Evolutionary conservation across 2,888 invertebrate genomes (phyloP).

Genomic region (Rutpela maculata): DNA sequence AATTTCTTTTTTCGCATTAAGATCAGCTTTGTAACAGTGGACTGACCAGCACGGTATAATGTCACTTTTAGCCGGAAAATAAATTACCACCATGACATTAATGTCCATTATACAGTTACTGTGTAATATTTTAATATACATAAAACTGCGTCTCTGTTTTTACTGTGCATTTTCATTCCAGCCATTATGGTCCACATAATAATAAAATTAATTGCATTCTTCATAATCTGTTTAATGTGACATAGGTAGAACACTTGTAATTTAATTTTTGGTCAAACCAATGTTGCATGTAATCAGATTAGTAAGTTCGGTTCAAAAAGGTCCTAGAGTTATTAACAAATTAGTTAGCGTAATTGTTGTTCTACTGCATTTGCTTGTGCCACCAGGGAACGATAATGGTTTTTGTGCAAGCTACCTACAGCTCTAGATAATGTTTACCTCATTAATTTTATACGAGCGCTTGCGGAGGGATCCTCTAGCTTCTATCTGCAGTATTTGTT

Average conservation of each 20-base stretch:
- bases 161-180: not conserved
- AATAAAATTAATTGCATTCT: not conserved
- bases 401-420: slow-evolving; percentile 52
- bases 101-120: too few species aligned
- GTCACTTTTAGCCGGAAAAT: too few species aligned
- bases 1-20: too few species aligned
- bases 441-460: slow-evolving; percentile 49
- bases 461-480: slow-evolving; percentile 19
- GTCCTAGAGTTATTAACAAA: slow-evolving; percentile 54
- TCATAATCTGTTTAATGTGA: slow-evolving; percentile 34
- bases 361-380: slow-evolving; percentile 52
- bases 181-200: not conserved
- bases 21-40: too few species aligned
- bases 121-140: too few species aligned
- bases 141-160: too few species aligned
- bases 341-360: slow-evolving; percentile 53
- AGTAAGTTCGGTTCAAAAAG: slow-evolving; percentile 37
- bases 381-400: slow-evolving; percentile 51
- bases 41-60: too few species aligned
- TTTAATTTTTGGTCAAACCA: slow-evolving; percentile 37
- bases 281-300: slow-evolving; percentile 39
- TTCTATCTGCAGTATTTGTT: slow-evolving; percentile 14
- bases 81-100: too few species aligned
- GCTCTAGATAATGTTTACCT: slow-evolving; percentile 52
- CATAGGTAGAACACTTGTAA: slow-evolving; percentile 34